Base-by-base conservation (phyloP, 2,113 vertebrate genomes). In the Lepus timidus region DNA sequence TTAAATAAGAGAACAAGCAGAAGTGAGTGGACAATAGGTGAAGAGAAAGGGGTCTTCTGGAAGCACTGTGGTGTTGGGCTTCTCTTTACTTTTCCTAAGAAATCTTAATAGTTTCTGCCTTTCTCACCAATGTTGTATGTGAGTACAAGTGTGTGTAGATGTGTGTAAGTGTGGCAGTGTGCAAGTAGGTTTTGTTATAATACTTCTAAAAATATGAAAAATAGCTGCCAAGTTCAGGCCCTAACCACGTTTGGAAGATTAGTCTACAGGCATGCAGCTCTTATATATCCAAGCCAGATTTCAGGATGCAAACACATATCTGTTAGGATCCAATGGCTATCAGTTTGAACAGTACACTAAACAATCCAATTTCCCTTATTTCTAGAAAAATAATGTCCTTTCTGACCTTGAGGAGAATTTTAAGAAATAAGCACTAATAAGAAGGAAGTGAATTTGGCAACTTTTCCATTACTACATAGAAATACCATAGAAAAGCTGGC, bases 231-330 rank as follows among this genome's bases (percentile, higher is more conserved):
- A 33, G 23, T 0, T 80, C 31, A 73, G 29, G 17, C 3, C 11
- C 3, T 4, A 70, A 12, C 29, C 64, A 11, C 33, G 36, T 58
- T 27, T 49, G 76, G 16, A 55, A 68, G 52, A n/a, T 36, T 10
- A n/a, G 10, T n/a, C 6, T 4, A 51, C 0, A 12, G 11, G n/a
- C 25, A 64, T 61, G 4, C 2, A 39, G 13, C 4, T 31, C 49
- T 51, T 20, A 16, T 3, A 23, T 10, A n/a, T 1, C 19, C 74
- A 29, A 68, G 6, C 31, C 20, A 22, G 62, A 82, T 58, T 27
- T 74, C n/a, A 52, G 27, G 61, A 36, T 78, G 33, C 4, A 71
- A 84, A 36, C n/a, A 4, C 22, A 65, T 17, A 71, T 51, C 4
- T 49, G 2, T 22, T 36, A 51, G n/a, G 22, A 6, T n/a, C 29